Conservation (phyloP, 2,888 invertebrate genomes). For the Drosophila prolongata region DNA sequence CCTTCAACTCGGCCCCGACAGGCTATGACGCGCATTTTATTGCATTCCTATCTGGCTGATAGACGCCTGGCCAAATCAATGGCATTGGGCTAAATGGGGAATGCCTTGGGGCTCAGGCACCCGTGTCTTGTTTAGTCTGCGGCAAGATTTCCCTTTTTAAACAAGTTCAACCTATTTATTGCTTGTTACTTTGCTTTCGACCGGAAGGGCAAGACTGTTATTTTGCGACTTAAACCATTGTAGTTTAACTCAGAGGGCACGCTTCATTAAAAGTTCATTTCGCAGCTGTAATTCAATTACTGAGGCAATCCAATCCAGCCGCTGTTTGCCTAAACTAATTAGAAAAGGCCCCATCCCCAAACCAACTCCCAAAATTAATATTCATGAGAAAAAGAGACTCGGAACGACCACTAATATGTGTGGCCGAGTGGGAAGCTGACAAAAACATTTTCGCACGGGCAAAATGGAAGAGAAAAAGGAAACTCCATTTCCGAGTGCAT, state of each 20-base stretch:
- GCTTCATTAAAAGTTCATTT: conserved; percentile 25
- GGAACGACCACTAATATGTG: conserved; percentile 19
- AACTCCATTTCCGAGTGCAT: conserved; percentile 73
- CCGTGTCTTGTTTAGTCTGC: conserved; percentile 6
- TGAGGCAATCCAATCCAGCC: conserved; percentile 12
- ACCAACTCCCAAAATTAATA: conserved; percentile 41
- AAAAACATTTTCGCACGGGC: conserved; percentile 67
- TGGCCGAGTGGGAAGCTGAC: conserved; percentile 58
- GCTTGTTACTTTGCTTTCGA: neutral
- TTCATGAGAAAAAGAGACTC: conserved; percentile 61
- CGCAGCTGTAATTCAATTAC: conserved; percentile 49
- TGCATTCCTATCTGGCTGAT: conserved; percentile 23
- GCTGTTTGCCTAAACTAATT: conserved; percentile 57
- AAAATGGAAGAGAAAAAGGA: conserved; percentile 31
- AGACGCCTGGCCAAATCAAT: conserved; percentile 11
- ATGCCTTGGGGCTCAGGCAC: conserved; percentile 10
- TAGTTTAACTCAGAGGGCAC: neutral
- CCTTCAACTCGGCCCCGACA: neutral
- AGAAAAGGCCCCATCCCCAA: conserved; percentile 26
- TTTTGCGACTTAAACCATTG: neutral
- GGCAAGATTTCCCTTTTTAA: conserved; percentile 9
- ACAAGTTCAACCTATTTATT: conserved; percentile 5
- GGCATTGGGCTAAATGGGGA: conserved; percentile 24
- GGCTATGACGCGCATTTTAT: conserved; percentile 10
- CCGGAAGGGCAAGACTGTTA: neutral